phyloP scores from a whole-genome alignment of 1,140 invertebrate genomes.

The Ectropis grisescens region DNA sequence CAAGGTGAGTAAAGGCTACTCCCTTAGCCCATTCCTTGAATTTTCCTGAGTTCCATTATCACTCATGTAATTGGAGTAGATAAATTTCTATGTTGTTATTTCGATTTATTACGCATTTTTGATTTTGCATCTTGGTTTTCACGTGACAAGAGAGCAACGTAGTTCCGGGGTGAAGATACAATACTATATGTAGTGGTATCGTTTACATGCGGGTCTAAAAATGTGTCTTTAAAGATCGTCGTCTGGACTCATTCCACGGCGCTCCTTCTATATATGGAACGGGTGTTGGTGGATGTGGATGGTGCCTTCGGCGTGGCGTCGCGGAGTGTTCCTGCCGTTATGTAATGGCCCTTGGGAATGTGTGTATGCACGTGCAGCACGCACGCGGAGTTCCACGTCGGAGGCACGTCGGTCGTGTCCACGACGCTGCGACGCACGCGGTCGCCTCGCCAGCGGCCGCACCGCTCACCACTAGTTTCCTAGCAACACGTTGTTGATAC shows the following conservation, averaged over 20 bases:
- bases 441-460: conserved; percentile 17
- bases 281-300: conserved; percentile 35
- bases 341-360: conserved; percentile 49
- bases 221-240: conserved; percentile 53
- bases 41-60: too few species aligned
- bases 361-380: conserved; percentile 44
- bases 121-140: conserved; percentile 23
- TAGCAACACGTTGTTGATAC: conserved; percentile 67
- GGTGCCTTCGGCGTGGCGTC: conserved; percentile 27
- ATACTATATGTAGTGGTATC: conserved; percentile 36
- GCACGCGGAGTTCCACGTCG: conserved; percentile 57
- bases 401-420: conserved; percentile 22
- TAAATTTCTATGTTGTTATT: not conserved
- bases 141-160: conserved; percentile 17
- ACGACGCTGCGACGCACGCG: conserved; percentile 40
- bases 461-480: conserved; percentile 50
- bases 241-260: conserved; percentile 41
- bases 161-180: conserved; percentile 14
- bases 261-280: conserved; percentile 65
- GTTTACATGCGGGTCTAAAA: conserved; percentile 65
- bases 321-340: conserved; percentile 40
- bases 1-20: conserved; percentile 33
- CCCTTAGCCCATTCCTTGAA: not conserved
- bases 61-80: too few species aligned
- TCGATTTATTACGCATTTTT: conserved; percentile 38